Base-by-base conservation (phyloP, 2,797 vertebrate species). In the Parauchenoglanis punctatus region DNA sequence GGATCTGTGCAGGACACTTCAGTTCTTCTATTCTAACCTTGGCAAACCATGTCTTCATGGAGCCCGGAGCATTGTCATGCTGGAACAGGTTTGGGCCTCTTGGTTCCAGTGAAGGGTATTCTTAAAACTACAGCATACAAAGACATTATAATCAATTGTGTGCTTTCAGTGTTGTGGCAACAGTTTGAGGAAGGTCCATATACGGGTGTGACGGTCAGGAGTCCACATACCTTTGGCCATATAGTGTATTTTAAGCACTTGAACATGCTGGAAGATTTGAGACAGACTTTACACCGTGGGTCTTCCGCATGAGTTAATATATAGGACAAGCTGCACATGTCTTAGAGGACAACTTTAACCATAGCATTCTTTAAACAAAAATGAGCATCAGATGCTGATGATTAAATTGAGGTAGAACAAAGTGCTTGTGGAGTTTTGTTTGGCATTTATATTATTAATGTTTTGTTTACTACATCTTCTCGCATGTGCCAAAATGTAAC, bases 301-400 rank as follows among this genome's bases (percentile, higher is more conserved):
- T n/a, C 85, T 90, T 90, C 85, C 15, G 78, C 89, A 83, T 89
- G 89, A 90, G 81, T 89, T 77, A 85, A 31, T 87, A 88, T 88
- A 75, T 91, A 87, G 89, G 88, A 76, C 91, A 87, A 67, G 13
- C 58, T 81, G 67, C 77, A 85, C 84, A 25, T 86, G 88, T 88
- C 88, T 89, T 81, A 35, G 80, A 87, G 86, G 85, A 88, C 49
- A 54, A 59, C 86, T 75, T 67, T 61, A 40, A n/a, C 68, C 56
- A 49, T 59, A 67, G 59, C 58, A 46, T 25, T 84, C 86, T 87
- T 58, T 85, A 90, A 85, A 84, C 83, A 40, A 75, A 90, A 67
- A 67, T 18, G 76, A 75, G 67, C 58, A 75, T 87, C 54, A 88
- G 17, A 84, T 81, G 52, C 73, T 73, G 63, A 35, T 83, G 72